Conservation (phyloP, 2,888 invertebrate species). For the Anoncus sp. region DNA sequence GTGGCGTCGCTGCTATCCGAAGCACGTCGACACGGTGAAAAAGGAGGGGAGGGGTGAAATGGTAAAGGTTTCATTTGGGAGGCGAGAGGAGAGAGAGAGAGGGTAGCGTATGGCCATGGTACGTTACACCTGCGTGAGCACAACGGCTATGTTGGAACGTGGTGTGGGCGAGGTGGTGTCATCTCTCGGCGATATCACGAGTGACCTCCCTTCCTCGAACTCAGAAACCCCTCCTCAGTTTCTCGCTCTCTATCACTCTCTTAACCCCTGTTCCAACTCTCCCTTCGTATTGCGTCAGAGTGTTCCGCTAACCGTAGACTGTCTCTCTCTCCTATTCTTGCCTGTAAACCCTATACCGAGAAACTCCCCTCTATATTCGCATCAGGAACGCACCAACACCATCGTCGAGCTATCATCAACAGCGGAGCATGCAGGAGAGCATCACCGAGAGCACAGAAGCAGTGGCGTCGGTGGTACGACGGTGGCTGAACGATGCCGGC, state of each 20-base stretch:
- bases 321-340: constrained; percentile 42
- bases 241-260: constrained; percentile 47
- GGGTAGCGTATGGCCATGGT: constrained; percentile 59
- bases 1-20: constrained; percentile 72
- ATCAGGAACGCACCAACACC: constrained; percentile 33
- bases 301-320: constrained; percentile 65
- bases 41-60: constrained; percentile 41
- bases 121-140: constrained; percentile 74
- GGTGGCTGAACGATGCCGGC: constrained; percentile 53
- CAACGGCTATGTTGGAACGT: constrained; percentile 70
- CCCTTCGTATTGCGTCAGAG: constrained; percentile 56
- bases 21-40: constrained; percentile 54
- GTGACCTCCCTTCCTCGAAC: constrained; percentile 70
- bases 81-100: constrained; percentile 36
- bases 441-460: constrained; percentile 36
- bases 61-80: constrained; percentile 56
- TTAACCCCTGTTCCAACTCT: constrained; percentile 40
- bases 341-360: constrained; percentile 56
- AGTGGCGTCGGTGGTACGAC: constrained; percentile 48
- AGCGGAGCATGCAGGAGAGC: constrained; percentile 24
- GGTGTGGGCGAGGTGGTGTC: constrained; percentile 79
- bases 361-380: constrained; percentile 54
- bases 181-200: constrained; percentile 80
- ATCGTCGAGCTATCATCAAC: constrained; percentile 42
- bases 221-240: constrained; percentile 21